A percentile compares a stretch with the other conserved stretches of the same genome.
These are phyloP conservation scores for Acrobasis repandana DNA, from an alignment of 2,888 invertebrate genomes.

Conservation along the genomic window DNA sequence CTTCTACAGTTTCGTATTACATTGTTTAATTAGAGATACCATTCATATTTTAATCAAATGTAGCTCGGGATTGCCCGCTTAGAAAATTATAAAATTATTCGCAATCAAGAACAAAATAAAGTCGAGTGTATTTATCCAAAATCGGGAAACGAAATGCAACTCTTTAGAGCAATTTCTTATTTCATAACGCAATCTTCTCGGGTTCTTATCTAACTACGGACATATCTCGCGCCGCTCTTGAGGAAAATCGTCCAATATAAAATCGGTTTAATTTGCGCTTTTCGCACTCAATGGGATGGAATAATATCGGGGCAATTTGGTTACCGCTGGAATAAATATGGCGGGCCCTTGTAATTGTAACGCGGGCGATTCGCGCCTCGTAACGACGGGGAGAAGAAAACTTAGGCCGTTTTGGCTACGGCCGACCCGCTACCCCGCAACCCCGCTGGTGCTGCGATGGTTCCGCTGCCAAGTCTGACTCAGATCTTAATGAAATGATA, in stretches of 20 bases:
- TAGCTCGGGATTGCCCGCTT: constrained; percentile 30
- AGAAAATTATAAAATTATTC: constrained; percentile 48
- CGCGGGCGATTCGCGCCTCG: constrained; percentile 81
- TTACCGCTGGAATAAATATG: constrained; percentile 83
- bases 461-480: not conserved
- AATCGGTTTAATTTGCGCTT: constrained; percentile 84
- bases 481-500: constrained; percentile 13
- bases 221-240: constrained; percentile 79
- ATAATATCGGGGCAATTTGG: constrained; percentile 84
- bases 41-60: constrained; percentile 40
- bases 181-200: constrained; percentile 81
- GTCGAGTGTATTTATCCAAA: constrained; percentile 59
- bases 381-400: constrained; percentile 79
- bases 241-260: constrained; percentile 83
- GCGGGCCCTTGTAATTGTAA: constrained; percentile 81
- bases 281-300: constrained; percentile 84
- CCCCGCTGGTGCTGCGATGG: constrained; percentile 25
- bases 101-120: constrained; percentile 57
- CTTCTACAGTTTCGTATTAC: constrained; percentile 3
- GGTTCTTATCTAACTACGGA: constrained; percentile 78
- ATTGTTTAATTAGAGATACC: constrained; percentile 29
- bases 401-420: constrained; percentile 73
- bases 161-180: constrained; percentile 80
- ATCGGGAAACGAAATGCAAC: constrained; percentile 60
- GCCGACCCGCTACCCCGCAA: constrained; percentile 43